Percentiles rank a stretch among this genome's conserved stretches.
Evolutionary conservation across 2,888 invertebrate species (phyloP).

Genomic region (Hydriomena furcata): DNA sequence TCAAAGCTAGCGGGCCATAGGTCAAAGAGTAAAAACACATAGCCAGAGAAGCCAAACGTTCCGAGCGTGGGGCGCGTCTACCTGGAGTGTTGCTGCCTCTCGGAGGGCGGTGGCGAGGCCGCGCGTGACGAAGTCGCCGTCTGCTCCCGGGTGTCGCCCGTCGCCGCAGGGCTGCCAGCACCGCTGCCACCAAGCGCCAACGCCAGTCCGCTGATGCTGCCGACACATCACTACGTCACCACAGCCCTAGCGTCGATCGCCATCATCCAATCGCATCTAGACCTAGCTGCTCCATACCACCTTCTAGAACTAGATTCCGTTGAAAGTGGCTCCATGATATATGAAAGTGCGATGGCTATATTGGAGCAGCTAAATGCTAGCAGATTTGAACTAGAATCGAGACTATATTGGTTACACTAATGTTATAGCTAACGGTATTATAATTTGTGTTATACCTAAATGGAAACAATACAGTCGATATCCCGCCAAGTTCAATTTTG

Average conservation of each 20-base stretch:
- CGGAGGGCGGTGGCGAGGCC: constrained; percentile 74
- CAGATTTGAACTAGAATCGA: constrained; percentile 54
- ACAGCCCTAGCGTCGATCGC: constrained; percentile 68
- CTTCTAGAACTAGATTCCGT: constrained; percentile 11
- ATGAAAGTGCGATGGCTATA: no score
- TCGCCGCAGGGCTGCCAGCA: constrained; percentile 66
- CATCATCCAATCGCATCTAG: constrained; percentile 40
- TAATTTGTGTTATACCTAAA: constrained; percentile 45
- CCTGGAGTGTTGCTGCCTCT: constrained; percentile 79
- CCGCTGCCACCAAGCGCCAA: constrained; percentile 81
- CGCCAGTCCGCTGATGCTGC: constrained; percentile 84
- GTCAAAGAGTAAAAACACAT: constrained; percentile 51
- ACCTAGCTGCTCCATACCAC: constrained; percentile 72
- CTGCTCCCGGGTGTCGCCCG: constrained; percentile 60
- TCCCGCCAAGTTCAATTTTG: constrained; percentile 63
- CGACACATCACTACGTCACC: constrained; percentile 82
- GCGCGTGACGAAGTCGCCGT: constrained; percentile 75
- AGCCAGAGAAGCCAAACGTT: constrained; percentile 72
- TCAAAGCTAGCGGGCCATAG: constrained; percentile 47
- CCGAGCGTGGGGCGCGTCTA: constrained; percentile 75
- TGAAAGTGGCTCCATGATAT: no score
- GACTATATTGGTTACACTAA: constrained; percentile 46
- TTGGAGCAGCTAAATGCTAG: constrained; percentile 75
- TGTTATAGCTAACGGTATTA: constrained; percentile 32
- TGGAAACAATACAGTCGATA: constrained; percentile 48